phyloP scores from a whole-genome alignment of 2,888 invertebrate genomes.

The Dryococelus australis region DNA sequence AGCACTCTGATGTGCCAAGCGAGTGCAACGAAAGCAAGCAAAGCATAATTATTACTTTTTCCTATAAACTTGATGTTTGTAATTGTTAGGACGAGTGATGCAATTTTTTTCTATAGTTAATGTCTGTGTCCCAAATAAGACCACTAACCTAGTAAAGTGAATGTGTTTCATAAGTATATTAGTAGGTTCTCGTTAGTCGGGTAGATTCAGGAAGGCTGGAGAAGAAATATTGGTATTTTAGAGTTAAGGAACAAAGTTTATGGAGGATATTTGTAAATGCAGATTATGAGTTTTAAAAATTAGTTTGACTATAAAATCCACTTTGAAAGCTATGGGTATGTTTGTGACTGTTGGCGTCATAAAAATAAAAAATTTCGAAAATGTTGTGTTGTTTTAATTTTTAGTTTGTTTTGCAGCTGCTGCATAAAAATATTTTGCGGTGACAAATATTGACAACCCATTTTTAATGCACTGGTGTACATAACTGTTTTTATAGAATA shows the following conservation, averaged over 20 bases:
- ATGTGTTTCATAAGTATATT: conserved; percentile 16
- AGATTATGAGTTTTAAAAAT: neutral
- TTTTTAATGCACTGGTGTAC: too few relatives aligned
- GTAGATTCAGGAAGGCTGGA: neutral
- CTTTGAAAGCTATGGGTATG: conserved; percentile 9
- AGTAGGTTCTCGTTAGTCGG: conserved; percentile 16
- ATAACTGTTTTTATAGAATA: too few relatives aligned
- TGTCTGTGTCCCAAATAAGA: conserved; percentile 16
- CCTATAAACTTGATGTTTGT: neutral
- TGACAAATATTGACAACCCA: too few relatives aligned
- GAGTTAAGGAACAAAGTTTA: conserved; percentile 16
- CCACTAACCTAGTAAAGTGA: conserved; percentile 16
- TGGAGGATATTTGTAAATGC: neutral
- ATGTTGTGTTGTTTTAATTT: neutral
- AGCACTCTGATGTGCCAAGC: neutral
- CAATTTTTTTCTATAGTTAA: conserved; percentile 7
- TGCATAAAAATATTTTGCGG: too few relatives aligned
- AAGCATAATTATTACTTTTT: neutral
- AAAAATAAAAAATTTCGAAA: neutral
- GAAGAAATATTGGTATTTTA: conserved; percentile 16
- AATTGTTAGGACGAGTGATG: neutral
- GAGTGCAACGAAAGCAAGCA: neutral
- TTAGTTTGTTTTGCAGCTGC: neutral
- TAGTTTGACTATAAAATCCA: conserved; percentile 4
- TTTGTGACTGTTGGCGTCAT: conserved; percentile 7